Evolutionary conservation across 2,797 vertebrate genomes (phyloP).

Genomic region (Oryzias dopingdopingensis): DNA sequence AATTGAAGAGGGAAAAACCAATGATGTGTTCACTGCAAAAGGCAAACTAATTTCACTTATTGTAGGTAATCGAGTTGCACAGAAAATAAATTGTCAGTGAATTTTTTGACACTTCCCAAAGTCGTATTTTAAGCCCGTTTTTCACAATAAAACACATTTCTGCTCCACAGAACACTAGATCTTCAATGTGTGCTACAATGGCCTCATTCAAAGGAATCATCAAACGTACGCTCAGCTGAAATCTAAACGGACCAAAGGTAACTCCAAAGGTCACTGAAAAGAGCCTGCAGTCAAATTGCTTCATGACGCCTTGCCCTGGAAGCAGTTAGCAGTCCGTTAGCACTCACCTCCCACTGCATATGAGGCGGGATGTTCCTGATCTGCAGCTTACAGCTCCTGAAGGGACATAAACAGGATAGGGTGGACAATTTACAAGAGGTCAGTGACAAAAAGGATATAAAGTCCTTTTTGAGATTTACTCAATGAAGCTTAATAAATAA

Average conservation of each 20-base stretch:
- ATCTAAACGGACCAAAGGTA: constrained; percentile 33
- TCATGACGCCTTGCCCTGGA: constrained; percentile 50
- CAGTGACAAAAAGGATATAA: not conserved
- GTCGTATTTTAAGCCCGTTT: too few relatives aligned
- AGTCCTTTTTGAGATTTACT: not conserved
- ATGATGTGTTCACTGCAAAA: too few relatives aligned
- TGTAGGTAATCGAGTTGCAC: too few relatives aligned
- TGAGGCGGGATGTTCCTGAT: constrained; percentile 96
- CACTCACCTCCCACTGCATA: constrained; percentile 96
- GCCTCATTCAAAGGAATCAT: constrained; percentile 14
- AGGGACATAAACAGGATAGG: constrained; percentile 41
- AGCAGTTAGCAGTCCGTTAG: constrained; percentile 57
- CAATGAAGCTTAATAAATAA: not conserved
- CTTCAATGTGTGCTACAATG: not conserved
- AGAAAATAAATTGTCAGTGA: too few relatives aligned
- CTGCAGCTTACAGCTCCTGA: constrained; percentile 94
- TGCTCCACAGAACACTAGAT: not conserved
- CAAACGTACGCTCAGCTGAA: constrained; percentile 29
- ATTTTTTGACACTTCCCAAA: too few relatives aligned
- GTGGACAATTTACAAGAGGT: constrained; percentile 21
- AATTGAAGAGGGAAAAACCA: too few relatives aligned
- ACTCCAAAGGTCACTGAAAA: constrained; percentile 44
- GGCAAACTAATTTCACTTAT: too few relatives aligned
- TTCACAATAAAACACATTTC: not conserved
- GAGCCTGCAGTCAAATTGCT: constrained; percentile 38